Evolutionary conservation across 2,113 vertebrate genomes (phyloP), one percentile per base, ranked within the genome.

Genomic region (Semicossyphus pulcher): DNA sequence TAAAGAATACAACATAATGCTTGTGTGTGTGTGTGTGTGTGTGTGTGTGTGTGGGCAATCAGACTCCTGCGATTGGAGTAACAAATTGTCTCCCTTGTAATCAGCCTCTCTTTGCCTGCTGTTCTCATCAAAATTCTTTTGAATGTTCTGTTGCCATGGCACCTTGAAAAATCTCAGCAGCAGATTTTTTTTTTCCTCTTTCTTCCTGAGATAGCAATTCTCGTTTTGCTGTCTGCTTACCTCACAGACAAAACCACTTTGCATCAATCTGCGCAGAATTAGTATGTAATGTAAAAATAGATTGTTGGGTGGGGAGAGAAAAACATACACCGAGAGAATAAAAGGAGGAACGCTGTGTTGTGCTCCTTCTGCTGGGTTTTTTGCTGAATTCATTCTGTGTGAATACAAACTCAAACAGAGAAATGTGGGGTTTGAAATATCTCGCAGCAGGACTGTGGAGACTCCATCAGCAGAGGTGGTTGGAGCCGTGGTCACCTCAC

Each of bases 111-210:
- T 80, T 88, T 88, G 78, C 85, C 86, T 84, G 87, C 84, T 90
- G 90, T 88, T 87, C 92, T 91, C 91, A 94, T 94, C 92, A 93
- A 90, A 90, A 92, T 93, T 92, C 85, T 91, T 92, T 88, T 88
- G 87, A 94, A 91, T 90, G 91, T 80, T 76, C 89, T 80, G 94
- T 94, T 94, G 92, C 93, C 92, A 94, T 94, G 92, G 92, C 71
- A 94, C 88, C 93, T 89, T 88, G 85, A 90, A 91, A 88, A 93
- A 92, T 87, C 81, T 92, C 41, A 44, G 88, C 86, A 66, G 75
- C 83, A 60, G 78, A 80, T 78, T 85, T 89, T 75, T 90, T 91
- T 87, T 82, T 72, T 63, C 57, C 76, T 78, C 68, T 54, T 80
- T 49, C 48, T 88, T 83, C 64, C 61, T 86, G 63, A 91, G 88